These are phyloP conservation scores for Eufriesea mexicana DNA, from an alignment of 1,140 invertebrate genomes.

Conservation along the genomic window DNA sequence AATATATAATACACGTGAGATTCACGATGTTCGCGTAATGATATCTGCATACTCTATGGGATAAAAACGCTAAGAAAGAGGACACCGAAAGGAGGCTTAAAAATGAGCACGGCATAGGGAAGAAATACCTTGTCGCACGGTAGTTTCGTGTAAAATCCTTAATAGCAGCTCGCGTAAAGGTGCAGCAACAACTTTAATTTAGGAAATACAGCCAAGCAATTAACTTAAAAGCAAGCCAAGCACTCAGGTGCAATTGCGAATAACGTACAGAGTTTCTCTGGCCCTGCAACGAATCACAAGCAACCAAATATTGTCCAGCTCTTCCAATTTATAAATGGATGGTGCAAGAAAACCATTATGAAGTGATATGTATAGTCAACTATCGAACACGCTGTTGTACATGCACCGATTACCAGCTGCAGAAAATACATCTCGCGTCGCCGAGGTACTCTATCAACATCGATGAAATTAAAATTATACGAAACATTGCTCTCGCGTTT, in stretches of 20 bases:
- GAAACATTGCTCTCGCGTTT: neutral
- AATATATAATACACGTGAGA: neutral
- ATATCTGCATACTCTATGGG: neutral
- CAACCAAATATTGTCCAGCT: conserved; percentile 39
- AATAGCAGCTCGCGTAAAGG: conserved; percentile 2
- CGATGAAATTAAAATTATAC: neutral
- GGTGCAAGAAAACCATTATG: neutral
- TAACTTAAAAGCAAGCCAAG: conserved; percentile 50
- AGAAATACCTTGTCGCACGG: neutral
- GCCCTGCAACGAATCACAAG: neutral
- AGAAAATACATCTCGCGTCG: neutral
- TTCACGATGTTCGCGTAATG: neutral
- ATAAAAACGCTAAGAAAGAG: neutral
- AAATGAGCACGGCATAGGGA: neutral
- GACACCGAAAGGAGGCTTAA: neutral
- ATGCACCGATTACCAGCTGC: neutral
- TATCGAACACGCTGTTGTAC: neutral
- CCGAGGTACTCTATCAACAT: neutral
- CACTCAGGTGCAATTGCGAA: conserved; percentile 45
- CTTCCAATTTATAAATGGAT: conserved; percentile 50
- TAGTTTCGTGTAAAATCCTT: neutral
- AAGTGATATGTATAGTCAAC: no score
- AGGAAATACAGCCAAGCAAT: conserved; percentile 42
- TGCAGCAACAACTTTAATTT: conserved; percentile 41
- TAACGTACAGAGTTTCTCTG: neutral